Evolutionary conservation across 1,140 invertebrate genomes (phyloP), one percentile per base, ranked within the genome.

Genomic region (Drosophila tropicalis): DNA sequence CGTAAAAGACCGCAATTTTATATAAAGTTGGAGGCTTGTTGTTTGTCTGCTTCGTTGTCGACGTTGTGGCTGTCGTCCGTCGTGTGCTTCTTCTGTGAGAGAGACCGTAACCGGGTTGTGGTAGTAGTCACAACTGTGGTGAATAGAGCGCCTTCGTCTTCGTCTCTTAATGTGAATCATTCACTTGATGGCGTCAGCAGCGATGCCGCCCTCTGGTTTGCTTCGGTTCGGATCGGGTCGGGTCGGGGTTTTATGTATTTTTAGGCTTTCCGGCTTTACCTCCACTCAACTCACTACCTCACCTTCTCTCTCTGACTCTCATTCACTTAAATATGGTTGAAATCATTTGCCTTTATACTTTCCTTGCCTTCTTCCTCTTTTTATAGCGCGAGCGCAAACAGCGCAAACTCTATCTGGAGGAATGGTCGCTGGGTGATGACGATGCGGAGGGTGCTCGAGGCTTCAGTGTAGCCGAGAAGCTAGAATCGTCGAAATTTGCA

Each of bases 401-500:
- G 79, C 95, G 96, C 57, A 98, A 98, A 92, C 94, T 97, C 51
- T 99, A 99, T 92, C 97, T 96, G 4, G 98, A 99, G 93, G 97
- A 98, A 91, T 98, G 96, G 95, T 95, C 96, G 1, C 93, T 97
- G 39, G 96, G 96, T 5, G 98, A 98, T 92, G 97, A 98, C 92
- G 97, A 98, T 76, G 97, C 97, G 55, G 98, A 98, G 91, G 96
- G 96, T 6, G 95, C 95, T 55, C 94, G 97, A 62, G 95, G 95
- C 12, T 99, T 99, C 92, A 96, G 96, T 79, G 94, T 99, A 7
- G 97, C 98, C 87, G 97, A 98, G 89, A 99, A 99, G 93, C 94
- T 99, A 65, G 96, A 96, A 78, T 96, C 95, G 70, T 93, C 96
- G 6, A 94, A 95, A 76, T 98, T 98, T 90, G 94, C 95, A 65